Evolutionary conservation across 2,888 invertebrate species (phyloP), one percentile per base, ranked within the genome.

Genomic region (Cactoblastis cactorum): DNA sequence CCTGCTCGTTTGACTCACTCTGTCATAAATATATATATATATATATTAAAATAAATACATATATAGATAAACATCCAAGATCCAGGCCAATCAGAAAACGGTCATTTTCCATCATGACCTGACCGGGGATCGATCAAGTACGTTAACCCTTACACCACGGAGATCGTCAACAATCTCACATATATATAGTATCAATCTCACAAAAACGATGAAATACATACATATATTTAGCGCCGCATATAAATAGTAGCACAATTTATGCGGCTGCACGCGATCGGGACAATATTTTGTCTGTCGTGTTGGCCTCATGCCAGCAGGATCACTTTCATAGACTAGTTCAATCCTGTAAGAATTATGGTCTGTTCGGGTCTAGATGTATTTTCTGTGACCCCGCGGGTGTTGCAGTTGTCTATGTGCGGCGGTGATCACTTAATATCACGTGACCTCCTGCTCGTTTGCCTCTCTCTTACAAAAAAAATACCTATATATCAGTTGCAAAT

Each of bases 201-300:
- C 81, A 77, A 80, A 80, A 71, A 74, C 67, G 70, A 77, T 75
- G 71, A 77, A 76, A 75, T 81, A n/a, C n/a, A n/a, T n/a, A n/a
- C n/a, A n/a, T n/a, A 80, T 81, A 82, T 82, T 82, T 80, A 74
- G 77, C 62, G 28, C 54, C 51, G 56, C 58, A 65, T 78, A 80
- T 84, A 83, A 84, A 85, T 81, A 83, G 74, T 77, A 62, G 59
- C 65, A 62, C 74, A 77, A 83, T 85, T 80, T 81, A 81, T 77
- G 71, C 67, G 70, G 69, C 68, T 67, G 77, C 73, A 64, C 75
- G 69, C 83, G 82, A 77, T 80, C 78, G 64, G 80, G 73, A 74
- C 76, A 77, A 86, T 86, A 87, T 84, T 87, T 85, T 80, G 86
- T 87, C 86, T 84, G 82, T 81, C 80, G 80, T 77, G 69, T 76